Conservation (phyloP, 2,113 vertebrate species). For the Taurulus bubalis region DNA sequence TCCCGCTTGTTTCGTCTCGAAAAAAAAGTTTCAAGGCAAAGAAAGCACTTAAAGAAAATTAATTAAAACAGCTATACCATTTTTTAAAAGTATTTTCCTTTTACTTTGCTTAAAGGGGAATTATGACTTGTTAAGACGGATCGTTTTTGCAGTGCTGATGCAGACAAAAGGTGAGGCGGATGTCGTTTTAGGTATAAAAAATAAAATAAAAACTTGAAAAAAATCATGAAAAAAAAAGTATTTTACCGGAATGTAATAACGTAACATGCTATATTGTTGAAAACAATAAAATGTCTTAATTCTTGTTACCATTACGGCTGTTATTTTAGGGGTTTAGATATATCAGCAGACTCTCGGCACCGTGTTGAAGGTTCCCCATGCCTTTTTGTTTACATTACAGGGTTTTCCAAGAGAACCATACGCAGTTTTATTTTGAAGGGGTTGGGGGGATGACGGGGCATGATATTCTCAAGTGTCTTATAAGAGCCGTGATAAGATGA, state of each 20-base stretch:
- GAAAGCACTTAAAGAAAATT: conserved; percentile 53
- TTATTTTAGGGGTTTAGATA: conserved; percentile 73
- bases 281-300: conserved; percentile 86
- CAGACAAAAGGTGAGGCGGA: conserved; percentile 67
- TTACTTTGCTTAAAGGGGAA: conserved; percentile 24
- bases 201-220: conserved; percentile 30
- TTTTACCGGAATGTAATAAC: conserved; percentile 79
- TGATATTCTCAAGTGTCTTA: conserved; percentile 78
- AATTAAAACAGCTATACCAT: neutral
- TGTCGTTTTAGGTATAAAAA: conserved; percentile 48
- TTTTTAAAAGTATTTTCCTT: neutral
- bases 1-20: conserved; percentile 19
- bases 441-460: conserved; percentile 41
- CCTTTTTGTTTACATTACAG: conserved; percentile 76
- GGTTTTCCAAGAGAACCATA: conserved; percentile 79
- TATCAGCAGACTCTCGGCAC: conserved; percentile 67
- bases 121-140: conserved; percentile 36
- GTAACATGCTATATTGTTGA: conserved; percentile 77
- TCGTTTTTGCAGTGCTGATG: conserved; percentile 41
- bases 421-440: conserved; percentile 39
- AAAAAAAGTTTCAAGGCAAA: conserved; percentile 26
- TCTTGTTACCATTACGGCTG: conserved; percentile 78
- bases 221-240: conserved; percentile 36
- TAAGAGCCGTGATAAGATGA: conserved; percentile 68
- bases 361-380: conserved; percentile 60